Base-by-base conservation (phyloP, 30 jellyfish, hydroid and myxozoan species). In the Nemopilema nomurai region DNA sequence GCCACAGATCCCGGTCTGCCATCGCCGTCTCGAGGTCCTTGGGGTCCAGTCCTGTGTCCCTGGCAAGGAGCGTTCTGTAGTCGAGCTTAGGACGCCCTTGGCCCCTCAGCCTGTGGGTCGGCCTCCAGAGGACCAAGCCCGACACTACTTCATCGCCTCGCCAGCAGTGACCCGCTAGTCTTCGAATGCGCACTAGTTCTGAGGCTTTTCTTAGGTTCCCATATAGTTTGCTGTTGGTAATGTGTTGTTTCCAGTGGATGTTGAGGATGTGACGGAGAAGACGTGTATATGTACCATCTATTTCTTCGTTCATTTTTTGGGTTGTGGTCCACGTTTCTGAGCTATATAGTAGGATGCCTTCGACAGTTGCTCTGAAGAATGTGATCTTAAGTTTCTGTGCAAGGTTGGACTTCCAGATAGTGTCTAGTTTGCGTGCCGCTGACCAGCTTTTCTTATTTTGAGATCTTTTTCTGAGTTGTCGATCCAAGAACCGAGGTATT, bases 261-360 rank as follows among this genome's bases (percentile, higher is more conserved):
- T 71, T 83, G 21, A 71, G 90, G 31, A 53, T 1, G n/a, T 51
- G 49, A 30, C 90, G 57, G 22, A 50, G 68, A 26, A 74, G 17
- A 7, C 84, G 22, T 19, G 78, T 81, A 29, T 79, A 20, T 33
- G 90, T 81, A 18, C 90, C 90, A 81, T 81, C 80, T 31, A 68
- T 27, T 30, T 19, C 25, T 29, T 41, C 25, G 9, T 81, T 57
- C 49, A 26, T 85, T 31, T 29, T 17, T 28, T 69, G 30, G 33
- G 90, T 81, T 9, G 52, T 30, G 22, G 77, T 81, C 90, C 90
- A 81, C n/a, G 88, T 69, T 16, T 33, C 41, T 31, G 90, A 67
- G 25, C 90, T 90, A 69, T 81, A 49, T 18, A 30, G 79, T 7
- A 81, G 80, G 53, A 81, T 50, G 22, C 62, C n/a, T n/a, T n/a